Evolutionary conservation across 2,113 vertebrate species (phyloP), one percentile per base, ranked within the genome.

Genomic region (Cichladusa arquata): DNA sequence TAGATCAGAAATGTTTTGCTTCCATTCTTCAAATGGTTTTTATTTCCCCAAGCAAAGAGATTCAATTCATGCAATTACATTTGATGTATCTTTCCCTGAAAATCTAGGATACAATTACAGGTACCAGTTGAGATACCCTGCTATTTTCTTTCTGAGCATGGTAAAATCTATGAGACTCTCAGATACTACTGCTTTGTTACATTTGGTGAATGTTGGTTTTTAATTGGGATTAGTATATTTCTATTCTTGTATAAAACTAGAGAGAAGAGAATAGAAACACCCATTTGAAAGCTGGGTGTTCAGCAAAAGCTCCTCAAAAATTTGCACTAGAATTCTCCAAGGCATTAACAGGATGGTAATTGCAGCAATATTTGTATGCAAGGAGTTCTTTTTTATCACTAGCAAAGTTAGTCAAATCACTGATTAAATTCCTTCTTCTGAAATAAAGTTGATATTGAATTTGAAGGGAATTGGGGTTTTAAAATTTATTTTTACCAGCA

Each of bases 1-100:
- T 97, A 95, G 93, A 72, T 76, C 67, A 96, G 74, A 96, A 66
- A 57, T 16, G 60, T 70, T 97, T 96, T 12, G 7, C 73, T 92
- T 92, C 93, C 45, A 44, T 93, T 95, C 58, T 84, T 77, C 84
- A 81, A 95, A 93, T 71, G 72, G 16, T 93, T 95, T 84, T 81
- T 89, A 79, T 95, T 86, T 89, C 80, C 61, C 60, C 74, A 91
- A 86, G 69, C 38, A 96, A 87, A 95, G 51, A 90, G 34, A 38
- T 87, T 78, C 19, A 93, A 76, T 64, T 84, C 44, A 78, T 12
- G 6, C 65, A 93, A 82, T 78, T 88, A 51, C 53, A 65, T 61
- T 89, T 78, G 48, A 78, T 95, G 40, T 71, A 78, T 88, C 89
- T 93, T 87, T 48, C 62, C 54, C 53, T 79, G 48, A 90, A 92